These are phyloP conservation scores for Anticlea derivata DNA, from an alignment of 2,888 invertebrate genomes.

Conservation along the genomic window DNA sequence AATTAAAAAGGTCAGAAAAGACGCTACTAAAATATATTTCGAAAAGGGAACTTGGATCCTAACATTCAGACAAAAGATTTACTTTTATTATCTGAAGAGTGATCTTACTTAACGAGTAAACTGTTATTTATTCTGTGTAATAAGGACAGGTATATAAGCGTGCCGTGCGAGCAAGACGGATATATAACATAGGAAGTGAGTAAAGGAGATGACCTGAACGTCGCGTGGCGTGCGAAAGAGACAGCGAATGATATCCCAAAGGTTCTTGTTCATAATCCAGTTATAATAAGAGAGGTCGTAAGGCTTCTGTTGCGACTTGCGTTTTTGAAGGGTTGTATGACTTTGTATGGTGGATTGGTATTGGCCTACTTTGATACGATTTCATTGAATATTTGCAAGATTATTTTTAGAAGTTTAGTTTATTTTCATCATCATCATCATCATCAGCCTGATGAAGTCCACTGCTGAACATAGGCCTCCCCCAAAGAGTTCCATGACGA, in stretches of 20 bases:
- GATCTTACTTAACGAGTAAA: neutral
- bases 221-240: conserved; percentile 40
- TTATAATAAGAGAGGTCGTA: conserved; percentile 33
- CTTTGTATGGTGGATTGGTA: conserved; percentile 15
- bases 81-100: neutral
- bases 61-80: too few relatives aligned
- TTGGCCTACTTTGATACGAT: too few relatives aligned
- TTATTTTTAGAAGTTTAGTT: too few relatives aligned
- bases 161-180: conserved; percentile 33
- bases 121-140: conserved; percentile 13
- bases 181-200: neutral
- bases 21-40: too few relatives aligned
- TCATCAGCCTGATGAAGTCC: too few relatives aligned
- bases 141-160: conserved; percentile 36
- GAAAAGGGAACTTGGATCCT: too few relatives aligned
- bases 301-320: conserved; percentile 27
- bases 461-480: too few relatives aligned
- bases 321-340: conserved; percentile 26
- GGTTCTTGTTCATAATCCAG: conserved; percentile 35
- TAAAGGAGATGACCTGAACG: conserved; percentile 16
- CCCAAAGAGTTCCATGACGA: too few relatives aligned
- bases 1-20: too few relatives aligned
- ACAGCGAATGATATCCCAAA: conserved; percentile 16
- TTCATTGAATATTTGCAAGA: too few relatives aligned
- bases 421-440: too few relatives aligned